phyloP scores from a whole-genome alignment of 2,797 vertebrate species.

The Ctenosaura bakeri region DNA sequence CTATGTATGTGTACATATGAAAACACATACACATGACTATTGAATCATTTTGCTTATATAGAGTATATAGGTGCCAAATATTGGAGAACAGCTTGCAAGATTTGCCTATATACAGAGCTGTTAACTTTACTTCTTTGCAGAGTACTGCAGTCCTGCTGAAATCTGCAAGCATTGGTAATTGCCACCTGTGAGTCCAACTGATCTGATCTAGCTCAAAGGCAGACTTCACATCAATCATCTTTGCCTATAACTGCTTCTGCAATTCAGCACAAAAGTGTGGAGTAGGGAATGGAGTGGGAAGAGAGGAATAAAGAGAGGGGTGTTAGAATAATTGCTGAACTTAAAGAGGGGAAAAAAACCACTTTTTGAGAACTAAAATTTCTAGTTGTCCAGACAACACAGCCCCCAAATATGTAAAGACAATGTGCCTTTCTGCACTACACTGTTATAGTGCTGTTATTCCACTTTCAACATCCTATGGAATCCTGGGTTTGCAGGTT shows the following conservation, averaged over 20 bases:
- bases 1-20: not conserved
- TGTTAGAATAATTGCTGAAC: not conserved
- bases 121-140: conserved; percentile 4
- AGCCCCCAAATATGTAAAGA: not conserved
- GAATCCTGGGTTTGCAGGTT: too few relatives aligned
- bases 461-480: too few relatives aligned
- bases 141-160: not conserved
- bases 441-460: too few relatives aligned
- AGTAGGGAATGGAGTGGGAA: not conserved
- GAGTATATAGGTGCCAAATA: not conserved
- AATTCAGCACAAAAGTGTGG: not conserved
- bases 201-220: not conserved
- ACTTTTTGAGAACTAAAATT: not conserved
- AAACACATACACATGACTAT: not conserved
- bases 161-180: not conserved
- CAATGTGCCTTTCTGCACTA: too few relatives aligned
- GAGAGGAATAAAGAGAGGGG: too few relatives aligned
- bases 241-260: not conserved
- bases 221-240: not conserved
- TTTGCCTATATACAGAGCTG: conserved; percentile 6
- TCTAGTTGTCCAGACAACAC: not conserved
- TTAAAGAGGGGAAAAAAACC: not conserved
- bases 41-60: conserved; percentile 21
- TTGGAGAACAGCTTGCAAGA: conserved; percentile 30
- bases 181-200: not conserved